phyloP scores from a whole-genome alignment of 2,113 vertebrate species.

The Gadus chalcogrammus region DNA sequence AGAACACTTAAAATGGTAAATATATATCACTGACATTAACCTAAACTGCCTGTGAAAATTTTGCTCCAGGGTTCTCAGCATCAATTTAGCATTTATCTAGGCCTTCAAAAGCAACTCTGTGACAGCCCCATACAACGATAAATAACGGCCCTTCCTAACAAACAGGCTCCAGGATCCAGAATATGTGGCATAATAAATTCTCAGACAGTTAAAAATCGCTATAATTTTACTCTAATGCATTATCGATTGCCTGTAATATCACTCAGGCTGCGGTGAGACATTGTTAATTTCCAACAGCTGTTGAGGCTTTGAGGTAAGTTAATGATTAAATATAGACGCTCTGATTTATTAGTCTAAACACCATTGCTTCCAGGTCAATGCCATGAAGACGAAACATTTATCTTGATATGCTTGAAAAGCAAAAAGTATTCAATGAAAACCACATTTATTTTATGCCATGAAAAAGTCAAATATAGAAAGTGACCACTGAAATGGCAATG shows the following conservation, averaged over 20 bases:
- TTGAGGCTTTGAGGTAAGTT: slow-evolving; percentile 95
- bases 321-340: slow-evolving; percentile 99
- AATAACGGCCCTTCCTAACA: slow-evolving; percentile 94
- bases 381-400: slow-evolving; percentile 98
- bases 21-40: slow-evolving; percentile 72
- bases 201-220: slow-evolving; percentile 99
- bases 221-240: slow-evolving; percentile 99
- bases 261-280: slow-evolving; percentile 91
- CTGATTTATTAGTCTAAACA: slow-evolving; percentile 99
- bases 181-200: slow-evolving; percentile 98
- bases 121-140: slow-evolving; percentile 79
- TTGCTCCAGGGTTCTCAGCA: slow-evolving; percentile 81
- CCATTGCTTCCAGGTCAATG: slow-evolving; percentile 97
- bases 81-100: slow-evolving; percentile 86
- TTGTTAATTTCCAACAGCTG: slow-evolving; percentile 99
- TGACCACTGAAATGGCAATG: slow-evolving; percentile 58
- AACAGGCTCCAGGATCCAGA: slow-evolving; percentile 86
- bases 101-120: slow-evolving; percentile 87
- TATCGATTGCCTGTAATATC: slow-evolving; percentile 99
- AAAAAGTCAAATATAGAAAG: slow-evolving; percentile 77
- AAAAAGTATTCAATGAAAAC: slow-evolving; percentile 83
- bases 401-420: slow-evolving; percentile 96
- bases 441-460: slow-evolving; percentile 79
- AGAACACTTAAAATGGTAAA: too few relatives aligned
- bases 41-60: slow-evolving; percentile 81